A percentile compares a stretch with the other conserved stretches of the same genome.
phyloP scores from a whole-genome alignment of 2,113 vertebrate genomes.

The Gallinago media region DNA sequence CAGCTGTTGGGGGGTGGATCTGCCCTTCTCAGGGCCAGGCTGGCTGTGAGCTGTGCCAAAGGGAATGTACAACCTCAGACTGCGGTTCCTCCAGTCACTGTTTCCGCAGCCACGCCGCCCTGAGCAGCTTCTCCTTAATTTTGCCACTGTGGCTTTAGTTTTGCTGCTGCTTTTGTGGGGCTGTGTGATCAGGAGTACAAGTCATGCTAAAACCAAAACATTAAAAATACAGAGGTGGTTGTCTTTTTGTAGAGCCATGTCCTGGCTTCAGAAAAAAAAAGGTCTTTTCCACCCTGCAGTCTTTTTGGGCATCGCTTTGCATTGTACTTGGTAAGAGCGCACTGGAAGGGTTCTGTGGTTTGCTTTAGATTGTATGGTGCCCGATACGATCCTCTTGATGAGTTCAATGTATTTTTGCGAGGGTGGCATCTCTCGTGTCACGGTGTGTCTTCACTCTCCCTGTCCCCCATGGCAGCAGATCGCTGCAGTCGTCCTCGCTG shows the following conservation, averaged over 20 bases:
- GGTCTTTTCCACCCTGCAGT: rapidly evolving
- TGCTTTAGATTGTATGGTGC: rapidly evolving
- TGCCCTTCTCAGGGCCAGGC: not conserved
- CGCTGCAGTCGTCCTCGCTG: rapidly evolving
- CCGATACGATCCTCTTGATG: rapidly evolving
- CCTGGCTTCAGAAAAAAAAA: not conserved
- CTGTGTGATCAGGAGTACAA: rapidly evolving
- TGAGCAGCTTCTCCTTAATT: not conserved
- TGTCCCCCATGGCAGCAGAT: too few species aligned
- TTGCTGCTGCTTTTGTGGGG: not conserved
- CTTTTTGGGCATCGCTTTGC: not conserved
- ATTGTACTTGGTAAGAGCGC: not conserved
- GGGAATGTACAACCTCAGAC: rapidly evolving
- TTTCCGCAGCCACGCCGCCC: rapidly evolving
- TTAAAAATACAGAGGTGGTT: rapidly evolving
- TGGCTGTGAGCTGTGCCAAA: rapidly evolving
- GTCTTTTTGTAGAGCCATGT: rapidly evolving
- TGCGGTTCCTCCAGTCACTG: too few species aligned
- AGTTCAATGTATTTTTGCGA: not conserved
- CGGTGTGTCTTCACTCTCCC: rapidly evolving
- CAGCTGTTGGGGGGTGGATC: not conserved
- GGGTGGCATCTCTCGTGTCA: rapidly evolving
- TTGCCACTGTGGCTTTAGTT: too few species aligned
- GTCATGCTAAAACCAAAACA: rapidly evolving
- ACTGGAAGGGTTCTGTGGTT: not conserved